Evolutionary conservation across 2,113 vertebrate genomes (phyloP).

Genomic region (Cyanoderma ruficeps): DNA sequence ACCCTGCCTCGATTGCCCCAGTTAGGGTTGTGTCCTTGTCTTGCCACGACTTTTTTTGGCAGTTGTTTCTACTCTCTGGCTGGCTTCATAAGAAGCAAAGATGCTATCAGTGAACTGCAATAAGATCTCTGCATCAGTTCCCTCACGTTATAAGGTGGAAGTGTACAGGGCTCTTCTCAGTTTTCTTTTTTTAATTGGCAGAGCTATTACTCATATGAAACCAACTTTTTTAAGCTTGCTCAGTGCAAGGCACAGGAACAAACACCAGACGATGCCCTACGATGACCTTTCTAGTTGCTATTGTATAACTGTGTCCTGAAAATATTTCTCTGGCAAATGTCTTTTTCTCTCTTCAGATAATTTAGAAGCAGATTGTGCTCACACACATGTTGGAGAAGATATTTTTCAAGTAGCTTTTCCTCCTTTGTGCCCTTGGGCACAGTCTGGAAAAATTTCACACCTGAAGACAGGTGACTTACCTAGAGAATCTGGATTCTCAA

Average conservation of each 20-base stretch:
- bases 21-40: conserved; percentile 13
- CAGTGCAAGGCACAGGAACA: conserved; percentile 8
- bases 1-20: background rate
- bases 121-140: conserved; percentile 1
- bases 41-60: conserved; percentile 24
- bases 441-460: background rate
- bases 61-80: background rate
- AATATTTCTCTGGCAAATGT: conserved; percentile 10
- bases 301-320: background rate
- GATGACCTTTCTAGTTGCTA: conserved; percentile 14
- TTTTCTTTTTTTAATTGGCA: conserved; percentile 24
- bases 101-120: conserved; percentile 14
- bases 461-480: background rate
- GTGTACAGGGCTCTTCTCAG: background rate
- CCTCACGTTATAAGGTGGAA: background rate
- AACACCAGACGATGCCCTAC: background rate
- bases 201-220: conserved; percentile 27
- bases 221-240: background rate
- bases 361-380: background rate
- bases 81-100: background rate
- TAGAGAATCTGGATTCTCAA: background rate
- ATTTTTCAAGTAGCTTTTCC: background rate
- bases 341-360: conserved; percentile 4
- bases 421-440: background rate
- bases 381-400: background rate